These are phyloP conservation scores for Craniophora ligustri DNA, from an alignment of 2,888 invertebrate genomes.

Conservation along the genomic window DNA sequence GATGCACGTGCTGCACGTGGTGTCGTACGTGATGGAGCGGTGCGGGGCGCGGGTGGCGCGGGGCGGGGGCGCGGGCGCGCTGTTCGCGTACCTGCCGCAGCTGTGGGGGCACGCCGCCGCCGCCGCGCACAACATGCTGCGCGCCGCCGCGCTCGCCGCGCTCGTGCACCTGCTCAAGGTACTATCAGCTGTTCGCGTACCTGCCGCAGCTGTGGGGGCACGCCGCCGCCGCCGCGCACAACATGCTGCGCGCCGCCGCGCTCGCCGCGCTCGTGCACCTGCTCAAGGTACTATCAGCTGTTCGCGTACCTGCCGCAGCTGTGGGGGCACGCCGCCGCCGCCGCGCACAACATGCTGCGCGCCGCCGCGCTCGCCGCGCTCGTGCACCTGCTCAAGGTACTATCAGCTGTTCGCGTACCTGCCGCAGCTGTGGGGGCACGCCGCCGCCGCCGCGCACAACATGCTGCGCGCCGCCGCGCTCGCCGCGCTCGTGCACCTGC, in stretches of 20 bases:
- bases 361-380: slow-evolving; percentile 97
- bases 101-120: slow-evolving; percentile 96
- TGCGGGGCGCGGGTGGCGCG: slow-evolving; percentile 94
- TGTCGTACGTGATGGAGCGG: slow-evolving; percentile 96
- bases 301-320: not conserved
- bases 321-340: slow-evolving; percentile 90
- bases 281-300: slow-evolving; percentile 89
- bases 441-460: slow-evolving; percentile 94
- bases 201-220: not conserved
- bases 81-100: slow-evolving; percentile 94
- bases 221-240: slow-evolving; percentile 94
- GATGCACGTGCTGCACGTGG: slow-evolving; percentile 97
- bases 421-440: slow-evolving; percentile 59
- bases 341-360: slow-evolving; percentile 95
- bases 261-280: slow-evolving; percentile 95
- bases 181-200: slow-evolving; percentile 15
- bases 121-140: slow-evolving; percentile 95
- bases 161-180: slow-evolving; percentile 95
- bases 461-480: slow-evolving; percentile 97
- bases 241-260: slow-evolving; percentile 97
- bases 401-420: slow-evolving; percentile 2
- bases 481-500: slow-evolving; percentile 94
- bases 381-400: slow-evolving; percentile 94
- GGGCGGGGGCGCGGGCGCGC: slow-evolving; percentile 87
- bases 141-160: slow-evolving; percentile 96